phyloP scores from a whole-genome alignment of 2,797 vertebrate genomes.

The Mus spretus region DNA sequence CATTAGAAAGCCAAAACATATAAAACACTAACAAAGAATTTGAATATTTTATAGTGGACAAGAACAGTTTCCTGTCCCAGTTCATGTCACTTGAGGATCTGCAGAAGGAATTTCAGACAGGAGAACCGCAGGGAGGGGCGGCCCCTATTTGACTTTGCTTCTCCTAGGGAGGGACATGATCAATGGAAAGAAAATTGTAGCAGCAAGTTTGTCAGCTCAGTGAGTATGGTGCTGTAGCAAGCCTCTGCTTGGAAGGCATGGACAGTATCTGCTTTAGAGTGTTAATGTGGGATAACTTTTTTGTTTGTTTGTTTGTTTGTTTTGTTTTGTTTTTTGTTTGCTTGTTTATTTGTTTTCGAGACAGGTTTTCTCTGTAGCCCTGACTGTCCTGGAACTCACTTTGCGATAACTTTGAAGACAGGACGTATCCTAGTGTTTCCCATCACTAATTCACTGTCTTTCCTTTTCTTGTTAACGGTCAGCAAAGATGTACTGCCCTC shows the following conservation, averaged over 20 bases:
- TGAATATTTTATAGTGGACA: conserved; percentile 24
- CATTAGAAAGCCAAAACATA: conserved; percentile 46
- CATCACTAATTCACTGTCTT: neutral
- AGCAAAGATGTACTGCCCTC: conserved; percentile 19
- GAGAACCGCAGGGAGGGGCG: neutral
- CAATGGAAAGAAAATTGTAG: conserved; percentile 33
- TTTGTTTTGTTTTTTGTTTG: too few relatives aligned
- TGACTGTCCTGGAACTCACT: too few relatives aligned
- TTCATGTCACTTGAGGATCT: conserved; percentile 49
- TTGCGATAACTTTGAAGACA: conserved; percentile 20
- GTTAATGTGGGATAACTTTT: conserved; percentile 33
- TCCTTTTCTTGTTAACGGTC: neutral
- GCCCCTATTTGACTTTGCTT: neutral
- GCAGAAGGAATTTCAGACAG: neutral
- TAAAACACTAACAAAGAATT: conserved; percentile 27
- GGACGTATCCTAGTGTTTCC: neutral
- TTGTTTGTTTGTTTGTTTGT: too few relatives aligned
- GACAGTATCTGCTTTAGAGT: neutral
- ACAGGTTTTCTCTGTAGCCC: too few relatives aligned
- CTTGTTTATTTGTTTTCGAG: too few relatives aligned
- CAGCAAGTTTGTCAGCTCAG: neutral
- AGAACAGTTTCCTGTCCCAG: neutral
- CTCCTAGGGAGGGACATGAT: neutral
- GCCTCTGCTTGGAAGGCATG: neutral
- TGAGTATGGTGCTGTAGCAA: neutral